Evolutionary conservation across 2,888 invertebrate genomes (phyloP), one percentile per base, ranked within the genome.

Genomic region (Dermolepida albohirtum): DNA sequence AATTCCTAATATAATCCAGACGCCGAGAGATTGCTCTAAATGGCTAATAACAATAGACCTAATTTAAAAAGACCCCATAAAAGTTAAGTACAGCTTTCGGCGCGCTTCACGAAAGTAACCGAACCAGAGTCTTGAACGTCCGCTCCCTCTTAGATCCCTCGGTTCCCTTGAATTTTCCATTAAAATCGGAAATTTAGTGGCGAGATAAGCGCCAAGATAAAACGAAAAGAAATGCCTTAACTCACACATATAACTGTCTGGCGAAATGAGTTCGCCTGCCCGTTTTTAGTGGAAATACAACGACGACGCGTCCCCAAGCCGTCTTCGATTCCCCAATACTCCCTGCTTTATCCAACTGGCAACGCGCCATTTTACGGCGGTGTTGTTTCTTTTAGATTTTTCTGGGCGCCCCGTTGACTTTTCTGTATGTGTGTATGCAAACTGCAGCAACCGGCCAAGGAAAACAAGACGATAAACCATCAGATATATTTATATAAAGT

Each of bases 151-250:
- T 39, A 5, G 44, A n/a, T 12, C 47, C 54, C 41, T 51, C 52
- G 44, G 67, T 27, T 75, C 74, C 75, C 43, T 52, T 71, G 80
- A 83, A 82, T 82, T 81, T 85, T 84, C 85, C 86, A 86, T 86
- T 86, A 86, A 86, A 86, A 86, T 86, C 84, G 83, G 84, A 84
- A 85, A 86, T 86, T 86, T 86, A 86, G 84, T 84, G 82, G 82
- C 82, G 78, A 86, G 86, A 86, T 86, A 86, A 85, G 85, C 85
- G 80, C 79, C 78, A 78, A 80, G 80, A 80, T 80, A 81, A 80
- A 81, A 80, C 80, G 82, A 81, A 82, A 81, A 82, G 81, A 82
- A 82, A 82, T 77, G 80, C 80, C 76, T 76, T 82, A 82, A 82
- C 80, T 82, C 82, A 81, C 81, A 79, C 80, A 78, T 82, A 82